Base-by-base conservation (phyloP, 2,888 invertebrate species). In the Sisyra nigra region DNA sequence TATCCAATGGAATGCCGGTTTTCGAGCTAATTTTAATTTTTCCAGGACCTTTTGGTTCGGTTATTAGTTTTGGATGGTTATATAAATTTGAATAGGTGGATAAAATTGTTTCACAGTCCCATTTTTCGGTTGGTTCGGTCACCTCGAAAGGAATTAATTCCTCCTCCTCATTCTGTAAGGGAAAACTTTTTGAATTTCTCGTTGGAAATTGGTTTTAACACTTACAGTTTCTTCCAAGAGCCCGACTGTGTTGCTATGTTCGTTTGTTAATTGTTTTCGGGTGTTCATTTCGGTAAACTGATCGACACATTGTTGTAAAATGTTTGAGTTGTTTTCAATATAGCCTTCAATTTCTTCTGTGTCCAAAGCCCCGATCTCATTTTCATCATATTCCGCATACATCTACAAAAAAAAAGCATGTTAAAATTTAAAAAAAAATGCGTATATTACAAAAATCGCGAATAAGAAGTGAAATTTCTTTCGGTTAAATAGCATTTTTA, bases 91-190 rank as follows among this genome's bases (percentile, higher is more conserved):
- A 92, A 59, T 88, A 88, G 0, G 88, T 92, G 14, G 86, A 84
- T 4, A 93, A 65, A 50, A 93, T 82, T 44, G 86, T 86, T 66
- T 93, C 85, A 55, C 93, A 93, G 63, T 94, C 93, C 85, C 84
- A 91, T 58, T 76, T 80, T 48, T 76, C 70, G 52, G 70, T 71
- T 49, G 76, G 72, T 42, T 76, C 71, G 19, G 75, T 70, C 1
- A 80, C 73, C 48, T 76, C 64, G 1, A 75, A 62, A 29, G 69
- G 68, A 31, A 77, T 59, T 9, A 79, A 65, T 47, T 72, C 69
- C 2, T 76, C 74, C 1, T 69, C 65, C 7, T 67, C 61, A 17
- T 63, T 60, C 33, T 63, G n/a, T n/a, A n/a, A n/a, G n/a, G n/a
- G n/a, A 62, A 8, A 64, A 67, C 46, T 67, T 67, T 36, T 68